These are phyloP conservation scores for Pristionchus fissidentatus DNA, from an alignment of 2,888 invertebrate genomes.

Conservation along the genomic window DNA sequence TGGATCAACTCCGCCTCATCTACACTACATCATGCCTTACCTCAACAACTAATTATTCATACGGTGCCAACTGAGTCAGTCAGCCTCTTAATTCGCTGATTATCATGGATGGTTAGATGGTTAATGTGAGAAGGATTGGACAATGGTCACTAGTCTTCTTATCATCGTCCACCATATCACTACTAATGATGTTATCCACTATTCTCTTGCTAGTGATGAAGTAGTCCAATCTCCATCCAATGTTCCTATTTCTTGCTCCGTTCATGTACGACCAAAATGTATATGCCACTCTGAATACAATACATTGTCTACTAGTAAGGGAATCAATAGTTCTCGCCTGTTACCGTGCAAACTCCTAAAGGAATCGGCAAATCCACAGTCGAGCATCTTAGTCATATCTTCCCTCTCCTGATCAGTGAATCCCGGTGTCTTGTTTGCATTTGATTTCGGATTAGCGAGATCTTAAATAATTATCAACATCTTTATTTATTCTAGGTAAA, in stretches of 20 bases:
- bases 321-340: neutral
- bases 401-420: slow-evolving; percentile 95
- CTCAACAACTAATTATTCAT: too few species aligned
- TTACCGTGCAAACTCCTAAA: slow-evolving; percentile 33
- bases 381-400: slow-evolving; percentile 88
- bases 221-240: slow-evolving; percentile 98
- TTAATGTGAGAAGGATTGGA: slow-evolving; percentile 87
- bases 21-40: too few species aligned
- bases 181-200: slow-evolving; percentile 82
- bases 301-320: neutral
- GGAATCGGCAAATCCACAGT: slow-evolving; percentile 86
- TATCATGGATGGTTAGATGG: slow-evolving; percentile 78
- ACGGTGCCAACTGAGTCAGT: too few species aligned
- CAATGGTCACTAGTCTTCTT: slow-evolving; percentile 94
- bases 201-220: slow-evolving; percentile 90
- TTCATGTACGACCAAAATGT: slow-evolving; percentile 96
- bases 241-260: slow-evolving; percentile 89
- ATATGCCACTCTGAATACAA: slow-evolving; percentile 82
- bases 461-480: too few species aligned
- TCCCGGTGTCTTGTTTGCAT: slow-evolving; percentile 89
- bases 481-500: neutral
- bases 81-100: too few species aligned
- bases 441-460: slow-evolving; percentile 92
- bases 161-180: slow-evolving; percentile 85
- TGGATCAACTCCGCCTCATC: too few species aligned